phyloP scores from a whole-genome alignment of 2,888 invertebrate species.

The Leptopterna dolabrata region DNA sequence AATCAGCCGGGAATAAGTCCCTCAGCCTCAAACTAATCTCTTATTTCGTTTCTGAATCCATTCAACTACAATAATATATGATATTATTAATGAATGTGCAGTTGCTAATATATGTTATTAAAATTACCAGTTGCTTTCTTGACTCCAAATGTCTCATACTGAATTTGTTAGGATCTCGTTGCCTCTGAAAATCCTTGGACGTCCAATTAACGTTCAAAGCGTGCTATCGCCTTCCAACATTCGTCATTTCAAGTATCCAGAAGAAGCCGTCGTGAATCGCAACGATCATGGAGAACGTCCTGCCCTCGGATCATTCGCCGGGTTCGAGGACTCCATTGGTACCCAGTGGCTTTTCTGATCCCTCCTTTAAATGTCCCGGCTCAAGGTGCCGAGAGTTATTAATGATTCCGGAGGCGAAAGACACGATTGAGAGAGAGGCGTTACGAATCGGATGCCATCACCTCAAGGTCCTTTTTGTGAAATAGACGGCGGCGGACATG shows the following conservation, averaged over 20 bases:
- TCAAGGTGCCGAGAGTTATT: slow-evolving; percentile 4
- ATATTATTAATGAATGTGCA: too few relatives aligned
- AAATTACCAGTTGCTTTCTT: too few relatives aligned
- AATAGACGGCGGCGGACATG: too few relatives aligned
- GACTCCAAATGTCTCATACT: too few relatives aligned
- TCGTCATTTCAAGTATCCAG: neutral
- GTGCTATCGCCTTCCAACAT: neutral
- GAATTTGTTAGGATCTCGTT: neutral
- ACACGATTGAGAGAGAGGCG: neutral
- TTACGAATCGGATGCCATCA: neutral
- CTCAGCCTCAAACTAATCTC: too few relatives aligned
- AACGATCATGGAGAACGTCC: neutral
- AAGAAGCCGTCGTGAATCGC: neutral
- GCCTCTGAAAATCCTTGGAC: neutral
- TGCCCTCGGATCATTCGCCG: neutral
- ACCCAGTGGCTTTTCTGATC: neutral
- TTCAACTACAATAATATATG: too few relatives aligned
- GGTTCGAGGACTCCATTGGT: neutral
- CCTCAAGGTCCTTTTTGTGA: neutral
- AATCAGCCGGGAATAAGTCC: too few relatives aligned
- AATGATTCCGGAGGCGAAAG: slow-evolving; percentile 8
- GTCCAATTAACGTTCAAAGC: neutral
- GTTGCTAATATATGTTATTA: too few relatives aligned
- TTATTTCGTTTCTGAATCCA: too few relatives aligned
- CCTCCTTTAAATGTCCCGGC: neutral